Conservation (phyloP, 2,888 invertebrate species). For the Drosophila buzzatii region DNA sequence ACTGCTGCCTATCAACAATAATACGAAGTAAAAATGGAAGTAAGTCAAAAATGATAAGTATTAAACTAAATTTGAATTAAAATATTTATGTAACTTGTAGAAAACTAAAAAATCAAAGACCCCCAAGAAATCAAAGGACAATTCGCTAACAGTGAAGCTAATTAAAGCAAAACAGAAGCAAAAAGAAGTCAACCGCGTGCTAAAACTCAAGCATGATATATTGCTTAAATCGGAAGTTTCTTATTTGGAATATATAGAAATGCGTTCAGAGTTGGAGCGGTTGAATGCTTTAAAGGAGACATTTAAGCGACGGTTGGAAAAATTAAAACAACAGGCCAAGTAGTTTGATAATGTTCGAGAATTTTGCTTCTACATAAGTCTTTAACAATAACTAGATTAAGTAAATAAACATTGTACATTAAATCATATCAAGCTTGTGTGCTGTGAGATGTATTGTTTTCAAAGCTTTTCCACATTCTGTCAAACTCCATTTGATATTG, state of each 20-base stretch:
- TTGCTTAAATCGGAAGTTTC: constrained; percentile 69
- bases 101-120: constrained; percentile 63
- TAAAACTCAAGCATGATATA: constrained; percentile 72
- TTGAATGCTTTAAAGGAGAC: constrained; percentile 68
- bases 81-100: constrained; percentile 14
- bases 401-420: neutral
- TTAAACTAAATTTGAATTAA: neutral
- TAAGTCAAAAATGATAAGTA: constrained; percentile 8
- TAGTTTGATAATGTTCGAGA: constrained; percentile 9
- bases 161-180: constrained; percentile 59
- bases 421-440: neutral
- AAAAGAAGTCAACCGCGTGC: constrained; percentile 73
- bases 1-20: constrained; percentile 28
- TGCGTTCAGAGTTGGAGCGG: constrained; percentile 73
- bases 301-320: constrained; percentile 57
- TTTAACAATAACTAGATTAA: constrained; percentile 9
- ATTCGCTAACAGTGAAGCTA: constrained; percentile 46
- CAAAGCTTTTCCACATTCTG: constrained; percentile 81
- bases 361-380: neutral
- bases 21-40: constrained; percentile 41
- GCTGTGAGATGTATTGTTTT: neutral
- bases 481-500: constrained; percentile 78
- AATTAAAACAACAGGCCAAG: constrained; percentile 68
- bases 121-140: constrained; percentile 63
- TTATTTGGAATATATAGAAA: constrained; percentile 77